Conservation (phyloP, 37 sponge, comb jelly and placozoan species). For the Halisarca cf. caerulea region DNA sequence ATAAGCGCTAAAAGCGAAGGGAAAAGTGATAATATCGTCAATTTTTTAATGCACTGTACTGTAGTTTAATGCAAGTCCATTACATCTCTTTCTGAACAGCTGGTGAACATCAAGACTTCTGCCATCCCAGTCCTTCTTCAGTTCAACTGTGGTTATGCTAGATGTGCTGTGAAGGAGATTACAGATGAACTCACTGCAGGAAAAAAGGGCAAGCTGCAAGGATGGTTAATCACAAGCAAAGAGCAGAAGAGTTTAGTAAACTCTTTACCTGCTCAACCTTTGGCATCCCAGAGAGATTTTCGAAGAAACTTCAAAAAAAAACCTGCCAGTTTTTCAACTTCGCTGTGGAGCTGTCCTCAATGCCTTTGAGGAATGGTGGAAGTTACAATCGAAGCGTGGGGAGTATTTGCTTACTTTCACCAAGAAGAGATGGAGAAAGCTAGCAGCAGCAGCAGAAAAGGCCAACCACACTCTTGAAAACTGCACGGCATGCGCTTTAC, state of each 20-base stretch:
- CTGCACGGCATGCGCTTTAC: neutral
- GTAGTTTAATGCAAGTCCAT: no score
- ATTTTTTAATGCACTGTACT: no score
- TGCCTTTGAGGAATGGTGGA: neutral
- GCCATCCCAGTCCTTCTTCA: conserved; percentile 24
- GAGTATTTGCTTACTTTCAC: conserved; percentile 6
- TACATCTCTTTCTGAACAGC: no score
- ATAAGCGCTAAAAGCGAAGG: no score
- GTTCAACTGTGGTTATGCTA: conserved; percentile 15
- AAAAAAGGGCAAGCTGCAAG: neutral
- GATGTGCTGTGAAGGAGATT: conserved; percentile 5
- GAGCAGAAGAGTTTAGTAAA: neutral
- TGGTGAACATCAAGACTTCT: no score
- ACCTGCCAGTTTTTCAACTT: neutral
- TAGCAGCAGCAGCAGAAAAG: neutral
- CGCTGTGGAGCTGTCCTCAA: neutral
- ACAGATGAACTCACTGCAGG: conserved; percentile 11
- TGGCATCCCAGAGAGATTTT: conserved; percentile 3
- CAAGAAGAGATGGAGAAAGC: neutral
- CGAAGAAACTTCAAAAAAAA: neutral
- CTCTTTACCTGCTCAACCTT: neutral
- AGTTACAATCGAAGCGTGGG: neutral
- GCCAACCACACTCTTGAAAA: neutral
- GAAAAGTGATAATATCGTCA: no score
- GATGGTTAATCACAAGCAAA: neutral